Evolutionary conservation across 64 coral and sea anemone genomes (phyloP).

Genomic region (Montipora efflorescens): DNA sequence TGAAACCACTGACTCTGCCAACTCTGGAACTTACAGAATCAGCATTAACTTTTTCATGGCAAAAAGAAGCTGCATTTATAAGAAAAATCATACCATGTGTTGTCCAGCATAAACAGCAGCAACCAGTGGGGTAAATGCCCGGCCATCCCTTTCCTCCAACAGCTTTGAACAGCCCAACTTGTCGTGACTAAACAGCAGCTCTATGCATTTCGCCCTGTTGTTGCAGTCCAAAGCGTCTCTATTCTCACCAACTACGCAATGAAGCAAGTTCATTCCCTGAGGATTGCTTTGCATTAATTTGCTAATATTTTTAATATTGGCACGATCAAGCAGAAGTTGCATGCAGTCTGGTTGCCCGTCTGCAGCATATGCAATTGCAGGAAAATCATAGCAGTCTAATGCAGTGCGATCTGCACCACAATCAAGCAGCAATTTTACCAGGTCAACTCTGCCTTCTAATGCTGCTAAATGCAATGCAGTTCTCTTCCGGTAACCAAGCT

Average conservation of each 20-base stretch:
- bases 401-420: constrained; percentile 56
- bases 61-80: no score
- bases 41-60: no score
- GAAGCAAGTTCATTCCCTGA: constrained; percentile 76
- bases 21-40: no score
- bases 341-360: constrained; percentile 85
- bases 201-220: constrained; percentile 71
- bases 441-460: constrained; percentile 59
- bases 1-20: no score
- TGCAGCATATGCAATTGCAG: constrained; percentile 79
- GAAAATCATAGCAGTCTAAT: constrained; percentile 70
- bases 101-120: constrained; percentile 90
- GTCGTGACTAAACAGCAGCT: constrained; percentile 82
- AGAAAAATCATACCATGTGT: constrained; percentile 58
- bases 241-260: constrained; percentile 82
- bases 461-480: constrained; percentile 85
- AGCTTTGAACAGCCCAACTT: constrained; percentile 56
- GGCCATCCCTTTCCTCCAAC: constrained; percentile 57
- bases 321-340: constrained; percentile 47
- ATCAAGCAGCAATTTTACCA: constrained; percentile 84
- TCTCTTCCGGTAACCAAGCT: constrained; percentile 66
- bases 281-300: constrained; percentile 57
- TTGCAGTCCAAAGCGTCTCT: constrained; percentile 28
- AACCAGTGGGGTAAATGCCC: constrained; percentile 61
- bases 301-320: constrained; percentile 54